phyloP scores from a whole-genome alignment of 1,140 invertebrate genomes.

The Formica exsecta region DNA sequence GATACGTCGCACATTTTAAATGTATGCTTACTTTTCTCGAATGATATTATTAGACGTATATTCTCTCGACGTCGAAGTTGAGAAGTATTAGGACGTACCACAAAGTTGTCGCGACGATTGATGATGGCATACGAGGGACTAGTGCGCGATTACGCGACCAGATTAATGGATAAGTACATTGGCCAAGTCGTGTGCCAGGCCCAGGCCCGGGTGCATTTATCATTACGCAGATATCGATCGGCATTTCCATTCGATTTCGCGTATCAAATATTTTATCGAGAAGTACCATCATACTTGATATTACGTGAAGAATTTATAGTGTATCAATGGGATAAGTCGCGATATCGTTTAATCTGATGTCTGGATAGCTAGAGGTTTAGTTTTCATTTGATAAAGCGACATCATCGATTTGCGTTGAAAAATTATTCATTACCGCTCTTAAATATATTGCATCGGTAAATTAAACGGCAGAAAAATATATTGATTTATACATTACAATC shows the following conservation, averaged over 20 bases:
- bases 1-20: background rate
- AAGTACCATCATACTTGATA: background rate
- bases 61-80: background rate
- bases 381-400: background rate
- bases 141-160: constrained; percentile 58
- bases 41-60: constrained; percentile 16
- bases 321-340: background rate
- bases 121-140: constrained; percentile 59
- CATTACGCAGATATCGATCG: constrained; percentile 48
- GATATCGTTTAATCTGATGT: constrained; percentile 1
- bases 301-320: background rate
- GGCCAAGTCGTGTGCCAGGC: constrained; percentile 6
- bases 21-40: background rate
- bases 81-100: constrained; percentile 42
- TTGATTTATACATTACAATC: background rate
- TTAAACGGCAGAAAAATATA: background rate
- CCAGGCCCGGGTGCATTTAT: constrained; percentile 34
- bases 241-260: constrained; percentile 6
- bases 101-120: constrained; percentile 44
- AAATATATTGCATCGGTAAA: background rate
- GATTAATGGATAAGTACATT: constrained; percentile 49
- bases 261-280: constrained; percentile 28
- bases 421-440: background rate
- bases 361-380: background rate
- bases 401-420: background rate